Percentiles rank a stretch among this genome's conserved stretches.
Conservation (phyloP, 2,888 invertebrate species). For the Drepana falcataria region DNA sequence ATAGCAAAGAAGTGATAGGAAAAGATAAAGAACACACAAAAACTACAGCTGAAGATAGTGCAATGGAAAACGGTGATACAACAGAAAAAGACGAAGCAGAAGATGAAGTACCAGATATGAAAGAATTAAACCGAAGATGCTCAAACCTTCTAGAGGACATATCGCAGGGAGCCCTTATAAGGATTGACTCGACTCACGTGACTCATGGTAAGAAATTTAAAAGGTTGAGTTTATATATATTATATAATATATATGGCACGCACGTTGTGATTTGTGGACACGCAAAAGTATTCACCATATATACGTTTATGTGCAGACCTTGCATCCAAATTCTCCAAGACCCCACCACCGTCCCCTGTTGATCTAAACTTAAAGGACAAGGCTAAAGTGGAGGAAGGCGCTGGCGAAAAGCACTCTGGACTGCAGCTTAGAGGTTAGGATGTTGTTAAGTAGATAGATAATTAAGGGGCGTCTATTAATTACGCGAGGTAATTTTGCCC, state of each 20-base stretch:
- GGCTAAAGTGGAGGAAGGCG: slow-evolving; percentile 57
- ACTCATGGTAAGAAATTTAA: slow-evolving; percentile 56
- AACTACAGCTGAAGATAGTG: slow-evolving; percentile 20
- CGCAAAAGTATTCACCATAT: background rate
- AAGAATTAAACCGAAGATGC: slow-evolving; percentile 70
- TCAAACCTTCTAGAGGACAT: slow-evolving; percentile 74
- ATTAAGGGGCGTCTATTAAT: too few species aligned
- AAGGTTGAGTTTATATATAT: background rate
- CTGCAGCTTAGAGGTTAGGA: slow-evolving; percentile 69
- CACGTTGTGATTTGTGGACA: background rate
- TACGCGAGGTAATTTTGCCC: too few species aligned
- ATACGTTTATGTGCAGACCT: slow-evolving; percentile 63
- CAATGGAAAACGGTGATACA: slow-evolving; percentile 12
- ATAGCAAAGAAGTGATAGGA: slow-evolving; percentile 8
- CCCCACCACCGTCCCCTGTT: slow-evolving; percentile 85
- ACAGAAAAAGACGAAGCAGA: slow-evolving; percentile 21
- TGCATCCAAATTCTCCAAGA: slow-evolving; percentile 82
- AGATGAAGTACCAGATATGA: slow-evolving; percentile 63
- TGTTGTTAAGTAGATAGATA: too few species aligned
- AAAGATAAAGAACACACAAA: slow-evolving; percentile 11
- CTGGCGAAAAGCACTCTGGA: slow-evolving; percentile 60
- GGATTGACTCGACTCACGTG: slow-evolving; percentile 70
- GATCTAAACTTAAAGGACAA: slow-evolving; percentile 78
- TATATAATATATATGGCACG: too few species aligned
- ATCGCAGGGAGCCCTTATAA: slow-evolving; percentile 70